Conservation (phyloP, 2,888 invertebrate species). For the Plutella xylostella region DNA sequence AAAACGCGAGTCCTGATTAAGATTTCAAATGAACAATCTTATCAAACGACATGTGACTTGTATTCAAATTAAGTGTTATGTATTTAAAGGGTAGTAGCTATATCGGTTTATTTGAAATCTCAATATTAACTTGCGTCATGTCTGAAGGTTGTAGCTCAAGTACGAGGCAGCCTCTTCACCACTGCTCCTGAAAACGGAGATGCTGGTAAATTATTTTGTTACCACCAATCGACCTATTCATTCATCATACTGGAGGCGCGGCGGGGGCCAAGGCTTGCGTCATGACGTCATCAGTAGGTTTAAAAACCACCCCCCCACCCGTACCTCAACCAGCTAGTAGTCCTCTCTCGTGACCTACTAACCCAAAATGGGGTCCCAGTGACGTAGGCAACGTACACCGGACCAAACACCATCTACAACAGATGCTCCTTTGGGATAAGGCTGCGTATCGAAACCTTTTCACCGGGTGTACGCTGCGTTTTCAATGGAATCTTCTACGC, state of each 20-base stretch:
- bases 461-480: slow-evolving; percentile 28
- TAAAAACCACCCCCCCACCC: slow-evolving; percentile 46
- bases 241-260: slow-evolving; percentile 51
- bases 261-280: slow-evolving; percentile 27
- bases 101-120: too few relatives aligned
- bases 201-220: too few relatives aligned
- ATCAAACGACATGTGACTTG: too few relatives aligned
- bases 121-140: too few relatives aligned
- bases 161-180: too few relatives aligned
- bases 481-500: slow-evolving; percentile 53
- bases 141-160: too few relatives aligned
- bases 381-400: slow-evolving; percentile 56
- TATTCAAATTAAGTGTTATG: too few relatives aligned
- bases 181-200: too few relatives aligned
- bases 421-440: slow-evolving; percentile 11
- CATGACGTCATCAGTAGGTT: slow-evolving; percentile 53
- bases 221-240: slow-evolving; percentile 47
- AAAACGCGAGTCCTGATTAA: too few relatives aligned
- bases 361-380: slow-evolving; percentile 55
- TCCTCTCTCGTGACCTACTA: slow-evolving; percentile 60
- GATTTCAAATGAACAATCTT: too few relatives aligned
- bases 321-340: slow-evolving; percentile 41
- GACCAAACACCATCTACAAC: slow-evolving; percentile 26
- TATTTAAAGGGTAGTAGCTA: too few relatives aligned
- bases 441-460: slow-evolving; percentile 29